Evolutionary conservation across 2,797 vertebrate genomes (phyloP), one percentile per base, ranked within the genome.

Genomic region (Sebastes elongatus): DNA sequence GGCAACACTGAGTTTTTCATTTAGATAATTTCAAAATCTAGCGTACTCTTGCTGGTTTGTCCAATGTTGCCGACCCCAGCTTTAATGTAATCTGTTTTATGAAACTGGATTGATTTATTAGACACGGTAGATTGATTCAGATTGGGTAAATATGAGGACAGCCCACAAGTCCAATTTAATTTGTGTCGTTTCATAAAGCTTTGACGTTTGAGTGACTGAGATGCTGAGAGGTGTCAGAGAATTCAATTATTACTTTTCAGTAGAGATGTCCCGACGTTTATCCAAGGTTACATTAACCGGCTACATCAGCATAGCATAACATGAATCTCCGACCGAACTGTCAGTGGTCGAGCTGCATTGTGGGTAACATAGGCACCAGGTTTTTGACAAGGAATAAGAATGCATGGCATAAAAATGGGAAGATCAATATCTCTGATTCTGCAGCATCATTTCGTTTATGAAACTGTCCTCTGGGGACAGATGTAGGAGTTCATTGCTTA

Each of bases 1-100:
- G 46, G 3, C 1, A 46, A 9, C 32, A 20, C 46, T 49, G 46
- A 49, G 18, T 49, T 49, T 20, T 49, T 20, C 7, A 0, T 0
- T 49, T 49, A 0, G 46, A 9, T 49, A 9, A 49, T 20, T 49
- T 53, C 52, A 53, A 22, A 53, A 53, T 53, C 52, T 1, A 10
- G 9, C 52, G 8, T n/a, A 4, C 2, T 52, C 49, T 52, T 52
- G 49, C 7, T 46, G 42, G 16, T 49, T 49, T 2, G 18, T 49
- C 46, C 46, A 49, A 49, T 20, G 18, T 49, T 49, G 46, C 46
- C 18, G 3, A 49, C 2, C 46, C 7, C 7, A 3, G 16, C 16
- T 18, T 46, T 46, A 3, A 46, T 46, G 42, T 46, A 46, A 56
- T 68, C 53, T 30, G 60, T 68, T 76, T 76, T 33, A 5, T 49